Conservation (phyloP, 2,888 invertebrate species). For the Cremastinae sp. region DNA sequence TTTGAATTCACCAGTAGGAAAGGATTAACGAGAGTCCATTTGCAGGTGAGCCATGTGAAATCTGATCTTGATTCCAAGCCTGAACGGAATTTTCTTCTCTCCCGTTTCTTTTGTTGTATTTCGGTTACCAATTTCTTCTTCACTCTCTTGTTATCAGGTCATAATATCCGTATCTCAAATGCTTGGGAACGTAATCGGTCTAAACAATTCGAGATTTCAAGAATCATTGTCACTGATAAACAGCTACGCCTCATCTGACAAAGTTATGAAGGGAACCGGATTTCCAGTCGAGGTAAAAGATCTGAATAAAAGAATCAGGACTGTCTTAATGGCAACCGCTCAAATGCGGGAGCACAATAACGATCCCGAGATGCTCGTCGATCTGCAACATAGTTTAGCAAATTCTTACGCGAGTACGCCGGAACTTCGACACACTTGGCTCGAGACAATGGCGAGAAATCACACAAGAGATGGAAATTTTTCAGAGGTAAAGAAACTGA, state of each 20-base stretch:
- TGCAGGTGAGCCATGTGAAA: constrained; percentile 84
- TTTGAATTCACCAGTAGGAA: constrained; percentile 93
- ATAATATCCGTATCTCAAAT: constrained; percentile 97
- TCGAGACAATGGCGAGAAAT: constrained; percentile 95
- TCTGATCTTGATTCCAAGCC: not conserved
- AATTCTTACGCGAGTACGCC: constrained; percentile 97
- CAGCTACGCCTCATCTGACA: constrained; percentile 95
- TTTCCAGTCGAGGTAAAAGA: constrained; percentile 96
- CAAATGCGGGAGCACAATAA: constrained; percentile 94
- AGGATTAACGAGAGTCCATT: constrained; percentile 92
- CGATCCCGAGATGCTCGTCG: constrained; percentile 95
- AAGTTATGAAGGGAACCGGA: constrained; percentile 95
- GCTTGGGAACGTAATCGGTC: constrained; percentile 92
- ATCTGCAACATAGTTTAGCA: constrained; percentile 94
- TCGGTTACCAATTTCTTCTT: constrained; percentile 31
- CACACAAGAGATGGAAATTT: constrained; percentile 91
- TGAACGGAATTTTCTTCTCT: constrained; percentile 16
- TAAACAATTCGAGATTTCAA: constrained; percentile 96
- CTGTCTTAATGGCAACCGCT: constrained; percentile 96
- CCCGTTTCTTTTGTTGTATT: constrained; percentile 24
- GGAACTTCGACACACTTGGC: constrained; percentile 95
- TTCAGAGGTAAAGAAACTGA: constrained; percentile 86
- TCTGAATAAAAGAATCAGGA: constrained; percentile 94
- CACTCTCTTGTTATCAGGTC: constrained; percentile 82
- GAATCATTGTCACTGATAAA: constrained; percentile 95